Base-by-base conservation (phyloP, 2,888 invertebrate genomes). In the Phortica okadai region DNA sequence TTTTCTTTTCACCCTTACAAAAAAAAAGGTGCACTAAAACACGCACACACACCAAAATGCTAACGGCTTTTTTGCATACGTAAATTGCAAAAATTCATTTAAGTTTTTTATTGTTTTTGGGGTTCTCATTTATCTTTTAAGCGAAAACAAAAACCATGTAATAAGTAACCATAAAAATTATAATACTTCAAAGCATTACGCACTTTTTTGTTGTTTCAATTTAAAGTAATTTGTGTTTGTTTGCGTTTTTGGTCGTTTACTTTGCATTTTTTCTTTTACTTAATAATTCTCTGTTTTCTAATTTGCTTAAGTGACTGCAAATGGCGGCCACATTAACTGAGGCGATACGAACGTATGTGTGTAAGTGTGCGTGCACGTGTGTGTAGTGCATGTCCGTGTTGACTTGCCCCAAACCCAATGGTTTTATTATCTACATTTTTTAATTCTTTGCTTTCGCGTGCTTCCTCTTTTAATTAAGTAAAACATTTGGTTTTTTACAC, bases 371-470 rank as follows among this genome's bases (percentile, higher is more conserved):
- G 50, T 45, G 77, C 67, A 4, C 66, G 70, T 16, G 81, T 64
- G 70, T 76, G 78, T 76, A 80, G 81, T 74, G 77, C 82, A 80
- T 87, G 86, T 86, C 86, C 88, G 80, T 84, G 86, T 84, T 87
- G 8, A 14, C 50, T 50, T 50, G 50, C 50, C 8, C 14, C 50
- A 11, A 14, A 50, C 8, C 50, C 0, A 14, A 50, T 50, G 50
- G 6, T 11, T 2, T 50, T 14, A 50, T 11, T 11, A 0, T 50
- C 4, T 50, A 50, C 14, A 14, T 50, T 14, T 50, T 6, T 50
- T 33, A 33, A 33, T 33, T 33, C 33, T 33, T 33, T 33, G 3
- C 3, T 33, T 33, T 33, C 1, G 33, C 33, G 33, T 33, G 33
- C 33, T 4, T 33, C 4, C 1, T 5, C 33, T 33, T 5, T 5